These are phyloP conservation scores for Thyatira batis DNA, from an alignment of 2,888 invertebrate species.

Conservation along the genomic window DNA sequence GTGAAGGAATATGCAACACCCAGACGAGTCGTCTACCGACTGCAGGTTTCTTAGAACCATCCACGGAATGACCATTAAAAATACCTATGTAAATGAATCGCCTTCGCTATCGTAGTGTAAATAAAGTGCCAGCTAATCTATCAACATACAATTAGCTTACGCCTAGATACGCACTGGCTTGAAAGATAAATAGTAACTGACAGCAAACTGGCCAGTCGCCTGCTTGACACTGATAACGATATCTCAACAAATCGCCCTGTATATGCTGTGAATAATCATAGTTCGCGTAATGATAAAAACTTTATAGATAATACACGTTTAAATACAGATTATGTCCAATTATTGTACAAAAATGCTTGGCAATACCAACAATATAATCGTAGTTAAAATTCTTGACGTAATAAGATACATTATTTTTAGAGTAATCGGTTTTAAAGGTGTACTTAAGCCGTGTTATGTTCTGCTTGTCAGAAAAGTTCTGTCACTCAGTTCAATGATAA, in stretches of 20 bases:
- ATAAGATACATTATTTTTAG: not conserved
- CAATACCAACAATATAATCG: not conserved
- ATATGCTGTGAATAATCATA: conserved; percentile 12
- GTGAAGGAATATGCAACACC: not conserved
- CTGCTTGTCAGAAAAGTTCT: not conserved
- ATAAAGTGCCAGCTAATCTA: conserved; percentile 43
- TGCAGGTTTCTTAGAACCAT: not conserved
- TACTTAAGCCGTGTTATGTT: not conserved
- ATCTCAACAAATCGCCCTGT: conserved; percentile 54
- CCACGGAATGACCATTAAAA: conserved; percentile 24
- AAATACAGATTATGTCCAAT: not conserved
- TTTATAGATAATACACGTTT: not conserved
- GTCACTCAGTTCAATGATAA: not conserved
- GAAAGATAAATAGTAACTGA: conserved; percentile 53
- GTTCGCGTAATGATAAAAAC: not conserved
- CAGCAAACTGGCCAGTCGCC: conserved; percentile 49
- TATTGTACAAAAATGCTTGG: not conserved
- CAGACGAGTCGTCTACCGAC: not conserved
- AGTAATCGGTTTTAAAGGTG: not conserved
- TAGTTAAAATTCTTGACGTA: not conserved
- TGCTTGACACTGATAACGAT: conserved; percentile 52
- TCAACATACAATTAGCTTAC: conserved; percentile 53
- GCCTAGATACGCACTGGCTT: conserved; percentile 34
- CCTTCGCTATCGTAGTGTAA: conserved; percentile 24
- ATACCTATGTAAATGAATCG: conserved; percentile 35